Evolutionary conservation across 2,888 invertebrate species (phyloP).

Genomic region (Dasysyrphus tricinctus): DNA sequence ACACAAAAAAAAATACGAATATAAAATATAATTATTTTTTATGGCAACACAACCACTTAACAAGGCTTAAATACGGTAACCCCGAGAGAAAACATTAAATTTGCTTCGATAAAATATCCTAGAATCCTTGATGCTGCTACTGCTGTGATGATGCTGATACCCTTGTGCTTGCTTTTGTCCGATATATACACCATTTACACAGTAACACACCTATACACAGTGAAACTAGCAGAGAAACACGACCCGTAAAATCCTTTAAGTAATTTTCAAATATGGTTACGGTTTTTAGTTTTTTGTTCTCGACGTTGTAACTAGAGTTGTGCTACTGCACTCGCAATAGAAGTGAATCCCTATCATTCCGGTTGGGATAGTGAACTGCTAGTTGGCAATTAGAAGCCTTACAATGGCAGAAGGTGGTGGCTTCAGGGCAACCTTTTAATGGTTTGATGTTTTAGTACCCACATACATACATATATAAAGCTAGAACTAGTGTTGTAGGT

Average conservation of each 20-base stretch:
- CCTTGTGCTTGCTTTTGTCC: not conserved
- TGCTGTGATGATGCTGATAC: no score
- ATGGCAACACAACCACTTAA: conserved; percentile 48
- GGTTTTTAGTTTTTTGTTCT: conserved; percentile 25
- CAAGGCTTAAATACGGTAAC: conserved; percentile 46
- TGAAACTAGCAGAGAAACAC: conserved; percentile 2
- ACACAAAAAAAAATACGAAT: not conserved
- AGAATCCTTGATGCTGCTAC: conserved; percentile 6
- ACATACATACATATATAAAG: no score
- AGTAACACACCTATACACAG: conserved; percentile 14
- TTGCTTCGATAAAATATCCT: conserved; percentile 60
- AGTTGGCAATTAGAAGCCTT: conserved; percentile 71
- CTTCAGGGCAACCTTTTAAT: conserved; percentile 55
- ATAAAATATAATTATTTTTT: conserved; percentile 54
- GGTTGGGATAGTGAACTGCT: conserved; percentile 54
- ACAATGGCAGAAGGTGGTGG: conserved; percentile 58
- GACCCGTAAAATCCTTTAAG: conserved; percentile 53
- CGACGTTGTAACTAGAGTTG: conserved; percentile 34
- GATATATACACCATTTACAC: conserved; percentile 18
- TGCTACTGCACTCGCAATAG: conserved; percentile 27
- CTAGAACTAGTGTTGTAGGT: not conserved
- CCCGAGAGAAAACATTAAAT: conserved; percentile 33
- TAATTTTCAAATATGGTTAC: conserved; percentile 39
- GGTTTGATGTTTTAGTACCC: conserved; percentile 25
- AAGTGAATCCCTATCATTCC: conserved; percentile 57